Evolutionary conservation across 2,113 vertebrate genomes (phyloP), one percentile per base, ranked within the genome.

Genomic region (Dipodomys spectabilis): DNA sequence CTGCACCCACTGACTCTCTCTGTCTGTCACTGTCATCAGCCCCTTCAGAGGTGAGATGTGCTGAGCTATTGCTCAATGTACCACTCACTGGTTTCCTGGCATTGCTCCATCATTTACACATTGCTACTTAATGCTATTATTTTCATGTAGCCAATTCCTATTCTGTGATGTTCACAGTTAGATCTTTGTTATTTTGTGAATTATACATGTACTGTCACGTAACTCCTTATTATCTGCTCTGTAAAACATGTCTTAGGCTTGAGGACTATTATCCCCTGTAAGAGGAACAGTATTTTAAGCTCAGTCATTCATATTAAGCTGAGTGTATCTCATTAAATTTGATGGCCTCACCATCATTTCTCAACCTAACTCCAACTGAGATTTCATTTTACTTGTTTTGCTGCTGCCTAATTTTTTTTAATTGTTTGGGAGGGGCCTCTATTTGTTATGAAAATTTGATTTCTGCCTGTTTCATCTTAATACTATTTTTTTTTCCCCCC

Each of bases 401-500:
- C 25, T 68, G 49, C 39, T 71, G 44, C 39, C 39, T 39, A 39
- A 39, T 39, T 39, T 39, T 39, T 39, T 39, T 39, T 0, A 39
- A 39, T 39, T 39, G 39, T 39, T 39, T 1, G 10, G 86, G n/a
- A 93, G 79, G 27, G 12, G 49, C 2, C 49, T 45, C 93, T 15
- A 88, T 19, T 72, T 86, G 64, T 85, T 75, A 90, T 28, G 60
- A 90, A 19, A 97, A 71, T 81, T 20, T 69, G 80, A 53, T 86
- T 92, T 94, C 65, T 91, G 49, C 23, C 30, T 77, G 23, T 53
- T 91, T 53, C 67, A 83, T 53, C 12, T 80, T 86, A 81, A 45
- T 45, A 86, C 12, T 73, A n/a, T 77, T 81, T 22, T 80, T 35
- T 53, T 13, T 16, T 57, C 4, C 49, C 9, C 49, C 53, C 15